Conservation (phyloP, 2,888 invertebrate species). For the Cetonia aurata region DNA sequence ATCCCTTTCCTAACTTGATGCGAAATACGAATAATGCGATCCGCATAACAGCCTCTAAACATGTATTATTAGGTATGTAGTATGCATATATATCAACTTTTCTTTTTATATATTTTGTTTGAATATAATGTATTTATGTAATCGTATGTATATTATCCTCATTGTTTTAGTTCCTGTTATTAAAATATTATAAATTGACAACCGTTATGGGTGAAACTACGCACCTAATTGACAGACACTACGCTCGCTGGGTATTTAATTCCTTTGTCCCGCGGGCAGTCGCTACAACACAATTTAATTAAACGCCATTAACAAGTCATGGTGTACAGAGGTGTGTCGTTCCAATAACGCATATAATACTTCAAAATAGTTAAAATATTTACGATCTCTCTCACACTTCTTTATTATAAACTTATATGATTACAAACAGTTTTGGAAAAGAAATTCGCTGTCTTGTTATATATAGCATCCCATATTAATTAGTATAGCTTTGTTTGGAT, state of each 20-base stretch:
- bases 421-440: too few relatives aligned
- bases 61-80: constrained; percentile 48
- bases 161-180: constrained; percentile 22
- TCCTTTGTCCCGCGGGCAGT: constrained; percentile 53
- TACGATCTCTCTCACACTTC: too few relatives aligned
- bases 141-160: constrained; percentile 46
- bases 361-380: not conserved
- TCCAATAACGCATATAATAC: not conserved
- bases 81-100: constrained; percentile 49
- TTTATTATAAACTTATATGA: too few relatives aligned
- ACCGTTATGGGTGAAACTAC: constrained; percentile 64
- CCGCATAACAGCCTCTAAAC: constrained; percentile 65
- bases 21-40: constrained; percentile 41
- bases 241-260: constrained; percentile 56
- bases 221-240: constrained; percentile 66
- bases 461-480: too few relatives aligned
- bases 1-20: constrained; percentile 23
- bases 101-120: constrained; percentile 6
- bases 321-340: not conserved
- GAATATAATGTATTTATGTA: constrained; percentile 15
- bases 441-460: too few relatives aligned
- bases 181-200: constrained; percentile 60
- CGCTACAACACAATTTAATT: constrained; percentile 65
- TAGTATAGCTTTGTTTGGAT: too few relatives aligned
- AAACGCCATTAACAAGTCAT: constrained; percentile 40